Evolutionary conservation across 2,113 vertebrate genomes (phyloP).

Genomic region (Phodopus roborovskii): DNA sequence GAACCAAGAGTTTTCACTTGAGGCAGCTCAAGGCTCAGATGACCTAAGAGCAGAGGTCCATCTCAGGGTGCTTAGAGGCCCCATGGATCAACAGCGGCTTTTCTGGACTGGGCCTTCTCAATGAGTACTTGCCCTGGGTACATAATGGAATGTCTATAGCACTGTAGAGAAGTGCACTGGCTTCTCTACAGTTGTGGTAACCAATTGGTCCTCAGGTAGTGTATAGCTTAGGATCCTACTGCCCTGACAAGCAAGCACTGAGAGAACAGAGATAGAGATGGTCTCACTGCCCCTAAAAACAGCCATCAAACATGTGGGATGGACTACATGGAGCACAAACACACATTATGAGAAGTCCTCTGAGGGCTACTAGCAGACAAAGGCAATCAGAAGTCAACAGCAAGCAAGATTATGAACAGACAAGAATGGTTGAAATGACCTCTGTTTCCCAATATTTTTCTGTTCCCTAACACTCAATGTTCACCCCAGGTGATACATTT

Average conservation of each 20-base stretch:
- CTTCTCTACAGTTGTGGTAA: constrained; percentile 23
- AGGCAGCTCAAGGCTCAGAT: not conserved
- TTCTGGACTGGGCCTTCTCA: not conserved
- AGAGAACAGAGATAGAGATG: constrained; percentile 24
- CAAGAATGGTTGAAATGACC: not conserved
- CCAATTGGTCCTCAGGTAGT: constrained; percentile 16
- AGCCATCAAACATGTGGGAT: not conserved
- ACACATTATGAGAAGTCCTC: not conserved
- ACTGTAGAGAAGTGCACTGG: not conserved
- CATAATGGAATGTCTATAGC: not conserved
- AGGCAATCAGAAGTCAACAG: fast-evolving
- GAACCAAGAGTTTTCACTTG: not conserved
- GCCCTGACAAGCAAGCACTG: not conserved
- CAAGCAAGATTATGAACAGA: not conserved
- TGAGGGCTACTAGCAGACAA: not conserved
- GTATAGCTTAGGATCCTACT: constrained; percentile 14
- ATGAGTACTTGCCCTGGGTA: not conserved
- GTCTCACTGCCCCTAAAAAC: not conserved
- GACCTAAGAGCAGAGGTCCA: not conserved
- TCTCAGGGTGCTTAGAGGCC: not conserved
- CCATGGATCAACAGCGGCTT: not conserved
- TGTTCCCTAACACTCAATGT: not conserved
- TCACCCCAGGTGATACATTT: not conserved
- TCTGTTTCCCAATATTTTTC: not conserved
- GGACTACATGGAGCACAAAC: not conserved